Evolutionary conservation across 2,888 invertebrate species (phyloP).

Genomic region (Argyresthia albistria): DNA sequence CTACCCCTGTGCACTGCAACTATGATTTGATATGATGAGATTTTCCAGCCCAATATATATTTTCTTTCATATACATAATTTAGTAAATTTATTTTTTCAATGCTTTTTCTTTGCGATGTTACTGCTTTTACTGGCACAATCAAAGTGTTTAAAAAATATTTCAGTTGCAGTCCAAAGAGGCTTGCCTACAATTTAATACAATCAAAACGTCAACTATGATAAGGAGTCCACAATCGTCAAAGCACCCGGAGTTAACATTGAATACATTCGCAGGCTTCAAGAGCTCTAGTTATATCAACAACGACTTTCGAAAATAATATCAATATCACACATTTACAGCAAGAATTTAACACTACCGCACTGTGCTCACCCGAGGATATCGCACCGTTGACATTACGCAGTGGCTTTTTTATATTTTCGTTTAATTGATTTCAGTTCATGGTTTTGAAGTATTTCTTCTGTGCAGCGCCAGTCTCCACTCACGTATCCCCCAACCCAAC

Average conservation of each 20-base stretch:
- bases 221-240: conserved; percentile 68
- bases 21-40: background rate
- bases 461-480: conserved; percentile 66
- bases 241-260: conserved; percentile 70
- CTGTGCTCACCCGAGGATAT: conserved; percentile 36
- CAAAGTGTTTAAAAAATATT: conserved; percentile 7
- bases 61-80: no score
- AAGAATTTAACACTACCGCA: conserved; percentile 41
- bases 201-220: conserved; percentile 55
- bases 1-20: conserved; percentile 34
- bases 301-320: conserved; percentile 66
- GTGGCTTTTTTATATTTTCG: conserved; percentile 33
- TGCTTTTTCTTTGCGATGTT: background rate
- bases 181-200: conserved; percentile 48
- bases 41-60: conserved; percentile 11
- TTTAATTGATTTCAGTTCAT: conserved; percentile 46
- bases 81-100: no score
- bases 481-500: conserved; percentile 61
- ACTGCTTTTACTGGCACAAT: background rate
- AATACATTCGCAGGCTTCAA: conserved; percentile 64
- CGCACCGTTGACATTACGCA: conserved; percentile 35
- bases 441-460: conserved; percentile 19
- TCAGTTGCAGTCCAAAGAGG: conserved; percentile 29
- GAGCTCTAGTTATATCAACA: conserved; percentile 52
- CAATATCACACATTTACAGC: conserved; percentile 69